Evolutionary conservation across 2,797 vertebrate species (phyloP), one percentile per base, ranked within the genome.

Genomic region (Sebastes oblongus): DNA sequence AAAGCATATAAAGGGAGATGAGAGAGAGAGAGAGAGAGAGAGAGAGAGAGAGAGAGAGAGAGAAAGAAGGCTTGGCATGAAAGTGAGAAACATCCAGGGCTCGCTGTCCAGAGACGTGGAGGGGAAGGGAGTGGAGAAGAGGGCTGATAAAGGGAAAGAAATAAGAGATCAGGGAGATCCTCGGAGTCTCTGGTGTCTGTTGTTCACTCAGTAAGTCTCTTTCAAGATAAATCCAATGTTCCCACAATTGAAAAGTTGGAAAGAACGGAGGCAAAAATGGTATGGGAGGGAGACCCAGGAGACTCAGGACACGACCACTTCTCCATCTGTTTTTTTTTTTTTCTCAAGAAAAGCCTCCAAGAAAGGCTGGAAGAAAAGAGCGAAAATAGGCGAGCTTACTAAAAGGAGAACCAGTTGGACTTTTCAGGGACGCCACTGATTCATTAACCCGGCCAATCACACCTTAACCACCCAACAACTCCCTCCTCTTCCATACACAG

Each of bases 321-420:
- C 0, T 14, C 60, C 76, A 82, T 83, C 66, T 85, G 56, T 36
- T 46, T 61, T 46, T 39, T 24, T 39, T 24, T 24, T 25, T 72
- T 25, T 72, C 20, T 24, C 18, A 27, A 68, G 61, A 77, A 76
- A 70, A 81, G 36, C 50, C 62, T 84, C 3, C 8, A 74, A 64
- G 34, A 89, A 88, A 83, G 50, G 29, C 58, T 9, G 2, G 24
- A 69, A 65, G 69, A 85, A 66, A 70, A 27, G 12, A 60, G 54
- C 69, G 62, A 74, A 85, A 83, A 82, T 78, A 75, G 56, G 5
- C 34, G 1, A 22, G 25, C 36, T 60, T 25, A 39, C 78, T 76
- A 65, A 82, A 84, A 82, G 16, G 36, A 78, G 66, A 72, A 79
- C 66, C 81, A 90, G 89, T 92, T 86, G 83, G 69, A 77, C 20